Conservation (phyloP, 2,888 invertebrate species). For the Hirtodrosophila alboralis region DNA sequence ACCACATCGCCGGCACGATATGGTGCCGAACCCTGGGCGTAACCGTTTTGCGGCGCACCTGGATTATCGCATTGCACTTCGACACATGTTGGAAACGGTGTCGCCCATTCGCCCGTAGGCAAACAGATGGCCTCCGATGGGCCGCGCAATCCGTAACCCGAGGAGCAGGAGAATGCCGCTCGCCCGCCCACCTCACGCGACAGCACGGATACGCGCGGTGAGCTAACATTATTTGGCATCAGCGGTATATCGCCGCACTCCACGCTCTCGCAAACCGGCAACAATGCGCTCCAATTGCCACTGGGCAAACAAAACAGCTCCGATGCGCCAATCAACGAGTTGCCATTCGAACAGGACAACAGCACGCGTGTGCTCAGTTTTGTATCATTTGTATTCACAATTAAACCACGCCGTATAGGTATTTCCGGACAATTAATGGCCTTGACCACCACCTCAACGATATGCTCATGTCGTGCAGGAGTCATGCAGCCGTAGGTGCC, state of each 20-base stretch:
- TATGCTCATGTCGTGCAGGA: constrained; percentile 92
- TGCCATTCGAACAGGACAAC: constrained; percentile 92
- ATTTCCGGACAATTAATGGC: constrained; percentile 92
- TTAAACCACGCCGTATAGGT: constrained; percentile 89
- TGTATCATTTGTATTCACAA: constrained; percentile 89
- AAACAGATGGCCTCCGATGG: constrained; percentile 90
- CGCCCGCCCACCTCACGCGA: constrained; percentile 92
- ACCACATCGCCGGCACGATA: constrained; percentile 93
- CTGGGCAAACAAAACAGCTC: constrained; percentile 91
- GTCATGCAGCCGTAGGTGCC: constrained; percentile 93
- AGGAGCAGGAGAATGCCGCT: constrained; percentile 91
- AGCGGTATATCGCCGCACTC: constrained; percentile 91
- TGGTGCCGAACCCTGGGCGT: constrained; percentile 90
- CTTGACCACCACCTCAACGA: constrained; percentile 91
- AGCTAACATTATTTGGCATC: constrained; percentile 85
- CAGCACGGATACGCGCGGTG: constrained; percentile 89
- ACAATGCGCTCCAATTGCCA: constrained; percentile 93
- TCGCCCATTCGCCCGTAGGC: constrained; percentile 91
- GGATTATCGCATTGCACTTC: constrained; percentile 93
- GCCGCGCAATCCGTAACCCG: constrained; percentile 91
- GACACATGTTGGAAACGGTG: constrained; percentile 90
- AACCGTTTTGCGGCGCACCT: constrained; percentile 90
- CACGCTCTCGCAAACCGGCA: constrained; percentile 93
- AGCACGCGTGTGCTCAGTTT: constrained; percentile 90
- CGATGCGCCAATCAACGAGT: constrained; percentile 90